phyloP scores from a whole-genome alignment of 1,140 invertebrate genomes.

The Tetramorium parvispinum region DNA sequence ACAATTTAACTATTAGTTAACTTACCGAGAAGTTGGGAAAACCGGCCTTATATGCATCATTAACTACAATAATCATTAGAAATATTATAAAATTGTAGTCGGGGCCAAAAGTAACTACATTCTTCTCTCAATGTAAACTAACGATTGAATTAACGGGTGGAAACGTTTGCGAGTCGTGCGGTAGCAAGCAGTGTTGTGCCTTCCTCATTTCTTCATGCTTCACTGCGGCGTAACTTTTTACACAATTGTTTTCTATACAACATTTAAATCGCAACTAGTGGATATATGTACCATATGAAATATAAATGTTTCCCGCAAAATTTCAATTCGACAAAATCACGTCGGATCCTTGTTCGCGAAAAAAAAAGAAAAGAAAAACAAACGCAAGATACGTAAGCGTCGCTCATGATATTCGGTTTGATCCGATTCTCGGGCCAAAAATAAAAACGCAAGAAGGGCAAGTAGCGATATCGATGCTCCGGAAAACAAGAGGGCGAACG shows the following conservation, averaged over 20 bases:
- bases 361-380: neutral
- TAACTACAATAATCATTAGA: too few species aligned
- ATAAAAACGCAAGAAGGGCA: neutral
- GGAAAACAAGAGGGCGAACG: neutral
- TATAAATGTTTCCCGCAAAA: neutral
- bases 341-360: neutral
- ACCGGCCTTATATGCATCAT: too few species aligned
- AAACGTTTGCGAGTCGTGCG: conserved; percentile 8
- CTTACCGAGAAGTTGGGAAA: too few species aligned
- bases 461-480: neutral
- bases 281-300: neutral
- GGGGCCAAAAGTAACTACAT: too few species aligned
- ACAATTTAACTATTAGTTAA: too few species aligned
- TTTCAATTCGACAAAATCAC: neutral
- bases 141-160: neutral
- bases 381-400: neutral
- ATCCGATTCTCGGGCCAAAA: neutral
- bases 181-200: neutral
- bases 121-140: too few species aligned
- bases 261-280: neutral
- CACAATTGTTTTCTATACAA: too few species aligned
- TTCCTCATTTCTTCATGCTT: neutral
- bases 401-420: neutral
- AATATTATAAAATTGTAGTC: too few species aligned
- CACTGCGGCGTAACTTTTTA: too few species aligned